phyloP scores from a whole-genome alignment of 1,140 invertebrate genomes.

The Geopemphigus sp. region DNA sequence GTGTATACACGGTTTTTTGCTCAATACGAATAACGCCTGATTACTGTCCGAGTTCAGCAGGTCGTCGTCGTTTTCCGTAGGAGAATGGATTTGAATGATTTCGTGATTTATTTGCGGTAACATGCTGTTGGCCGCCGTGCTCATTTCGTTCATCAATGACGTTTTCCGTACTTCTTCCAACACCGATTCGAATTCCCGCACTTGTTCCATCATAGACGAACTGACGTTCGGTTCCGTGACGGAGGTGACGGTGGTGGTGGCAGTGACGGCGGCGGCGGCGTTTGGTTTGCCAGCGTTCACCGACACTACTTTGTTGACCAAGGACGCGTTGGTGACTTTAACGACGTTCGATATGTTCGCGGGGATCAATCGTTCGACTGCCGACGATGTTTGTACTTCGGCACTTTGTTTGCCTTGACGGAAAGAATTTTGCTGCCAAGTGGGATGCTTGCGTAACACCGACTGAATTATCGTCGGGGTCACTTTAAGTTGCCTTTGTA shows the following conservation, averaged over 20 bases:
- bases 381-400: conserved; percentile 23
- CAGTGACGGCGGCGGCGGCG: too few species aligned
- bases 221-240: conserved; percentile 54
- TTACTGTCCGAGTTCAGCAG: conserved; percentile 18
- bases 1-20: conserved; percentile 20
- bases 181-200: conserved; percentile 78
- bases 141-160: conserved; percentile 64
- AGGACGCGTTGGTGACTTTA: conserved; percentile 6
- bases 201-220: conserved; percentile 69
- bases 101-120: conserved; percentile 50
- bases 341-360: conserved; percentile 9
- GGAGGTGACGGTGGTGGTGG: too few species aligned
- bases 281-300: conserved; percentile 7
- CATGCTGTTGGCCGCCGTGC: conserved; percentile 52
- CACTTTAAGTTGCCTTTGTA: conserved; percentile 36
- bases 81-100: conserved; percentile 30
- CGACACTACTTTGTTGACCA: not conserved
- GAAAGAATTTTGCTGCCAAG: conserved; percentile 30
- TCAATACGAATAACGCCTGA: conserved; percentile 20
- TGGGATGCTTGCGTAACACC: conserved; percentile 34
- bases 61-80: conserved; percentile 45
- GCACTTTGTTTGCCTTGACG: conserved; percentile 41
- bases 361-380: conserved; percentile 14
- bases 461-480: conserved; percentile 4
- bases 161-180: conserved; percentile 66